These are phyloP conservation scores for Morpho helenor DNA, from an alignment of 2,888 invertebrate genomes.

Conservation along the genomic window DNA sequence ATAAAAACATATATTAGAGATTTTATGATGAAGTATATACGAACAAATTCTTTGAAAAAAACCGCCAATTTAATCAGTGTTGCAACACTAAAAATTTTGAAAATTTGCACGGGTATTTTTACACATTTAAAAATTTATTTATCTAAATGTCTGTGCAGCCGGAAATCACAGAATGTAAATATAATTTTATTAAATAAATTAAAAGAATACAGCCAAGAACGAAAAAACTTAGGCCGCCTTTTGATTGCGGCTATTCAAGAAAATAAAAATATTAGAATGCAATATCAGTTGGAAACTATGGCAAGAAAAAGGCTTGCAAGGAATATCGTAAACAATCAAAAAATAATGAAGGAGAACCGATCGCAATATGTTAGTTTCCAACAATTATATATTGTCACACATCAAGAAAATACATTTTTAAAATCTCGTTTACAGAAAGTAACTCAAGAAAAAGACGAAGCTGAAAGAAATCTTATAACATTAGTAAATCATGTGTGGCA, in stretches of 20 bases:
- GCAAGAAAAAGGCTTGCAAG: conserved; percentile 51
- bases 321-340: conserved; percentile 50
- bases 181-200: conserved; percentile 47
- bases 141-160: neutral
- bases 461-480: conserved; percentile 48
- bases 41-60: conserved; percentile 32
- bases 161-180: conserved; percentile 30
- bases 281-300: conserved; percentile 50
- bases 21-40: conserved; percentile 12
- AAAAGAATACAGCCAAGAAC: conserved; percentile 48
- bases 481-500: conserved; percentile 55
- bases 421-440: conserved; percentile 51
- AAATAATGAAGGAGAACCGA: conserved; percentile 51
- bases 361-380: conserved; percentile 53
- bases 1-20: conserved; percentile 31
- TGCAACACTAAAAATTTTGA: conserved; percentile 28
- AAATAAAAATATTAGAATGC: conserved; percentile 55
- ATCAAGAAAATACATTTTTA: conserved; percentile 60
- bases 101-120: neutral
- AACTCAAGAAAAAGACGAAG: conserved; percentile 47
- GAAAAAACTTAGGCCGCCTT: conserved; percentile 48
- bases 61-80: conserved; percentile 28
- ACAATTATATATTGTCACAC: conserved; percentile 54
- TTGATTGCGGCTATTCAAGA: conserved; percentile 53
- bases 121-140: neutral